Conservation (phyloP, 1,140 invertebrate species). For the Gryllus bimaculatus region DNA sequence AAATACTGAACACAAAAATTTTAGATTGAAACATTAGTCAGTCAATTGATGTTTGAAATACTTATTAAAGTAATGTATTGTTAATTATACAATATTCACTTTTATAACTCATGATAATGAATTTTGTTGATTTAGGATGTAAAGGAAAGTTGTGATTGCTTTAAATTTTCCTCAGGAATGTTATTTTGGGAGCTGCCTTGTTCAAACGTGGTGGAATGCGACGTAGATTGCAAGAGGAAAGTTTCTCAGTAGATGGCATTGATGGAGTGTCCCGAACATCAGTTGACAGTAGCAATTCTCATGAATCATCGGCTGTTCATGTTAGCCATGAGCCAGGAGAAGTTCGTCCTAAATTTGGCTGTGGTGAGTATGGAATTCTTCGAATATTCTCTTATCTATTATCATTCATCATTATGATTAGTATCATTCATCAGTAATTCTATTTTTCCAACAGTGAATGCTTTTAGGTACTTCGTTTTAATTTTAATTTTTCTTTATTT, state of each 20-base stretch:
- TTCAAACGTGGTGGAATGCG: conserved; percentile 58
- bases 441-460: background rate
- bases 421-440: background rate
- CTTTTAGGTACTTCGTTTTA: too few relatives aligned
- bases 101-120: background rate
- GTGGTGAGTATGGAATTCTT: background rate
- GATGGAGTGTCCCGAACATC: conserved; percentile 42
- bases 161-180: conserved; percentile 49
- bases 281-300: conserved; percentile 28
- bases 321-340: background rate
- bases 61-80: background rate
- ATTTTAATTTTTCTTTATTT: background rate
- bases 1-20: too few relatives aligned
- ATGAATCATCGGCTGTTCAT: conserved; percentile 9
- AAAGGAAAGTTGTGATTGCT: too few relatives aligned
- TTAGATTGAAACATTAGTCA: too few relatives aligned
- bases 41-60: too few relatives aligned
- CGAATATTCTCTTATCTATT: background rate
- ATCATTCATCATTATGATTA: background rate
- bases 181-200: conserved; percentile 81
- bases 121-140: background rate
- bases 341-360: background rate
- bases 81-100: background rate
- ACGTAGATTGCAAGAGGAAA: conserved; percentile 9
- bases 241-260: conserved; percentile 32